Evolutionary conservation across 2,888 invertebrate genomes (phyloP), one percentile per base, ranked within the genome.

Genomic region (Dastarcus helophoroides): DNA sequence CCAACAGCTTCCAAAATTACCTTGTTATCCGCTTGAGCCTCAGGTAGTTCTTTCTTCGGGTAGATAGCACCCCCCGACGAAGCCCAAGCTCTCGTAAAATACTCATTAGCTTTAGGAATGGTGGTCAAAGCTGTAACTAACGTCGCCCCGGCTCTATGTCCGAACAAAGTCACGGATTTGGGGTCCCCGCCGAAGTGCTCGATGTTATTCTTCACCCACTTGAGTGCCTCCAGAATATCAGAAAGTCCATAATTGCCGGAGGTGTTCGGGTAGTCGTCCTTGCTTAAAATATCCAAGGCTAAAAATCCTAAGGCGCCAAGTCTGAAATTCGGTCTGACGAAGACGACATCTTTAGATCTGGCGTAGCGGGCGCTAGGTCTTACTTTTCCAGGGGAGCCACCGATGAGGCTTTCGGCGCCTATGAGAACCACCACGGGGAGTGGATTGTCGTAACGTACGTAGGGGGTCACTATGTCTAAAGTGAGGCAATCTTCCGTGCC

Each of bases 171-270:
- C 0, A 91, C 82, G 3, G 80, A 69, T 1, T 68, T 64, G 1
- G 76, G 71, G 54, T 88, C 79, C 0, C 89, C 89, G 1, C 89
- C 88, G 50, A 90, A 90, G 54, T 84, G 73, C 33, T 73, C 74
- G 25, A 88, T 84, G 53, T 90, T 89, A 41, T 76, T 59, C 36
- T 82, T 69, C 2, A 89, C 73, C 89, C 89, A 90, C 35, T 75
- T 67, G 10, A 90, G 63, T 0, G 76, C 84, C 0, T 71, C 73
- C 8, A 86, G 54, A 35, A 89, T 72, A 52, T 90, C 90, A 2
- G 81, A 79, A 1, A 89, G 67, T 0, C 79, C 90, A 51, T 88
- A 89, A 58, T 90, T 90, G 15, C 89, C 89, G 0, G 86, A 84
- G 1, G 78, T 76, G 14, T 67, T 71, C 0, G 83, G 81, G 52